Conservation (phyloP, 2,888 invertebrate genomes). For the Himalopsyche kuldschensis region DNA sequence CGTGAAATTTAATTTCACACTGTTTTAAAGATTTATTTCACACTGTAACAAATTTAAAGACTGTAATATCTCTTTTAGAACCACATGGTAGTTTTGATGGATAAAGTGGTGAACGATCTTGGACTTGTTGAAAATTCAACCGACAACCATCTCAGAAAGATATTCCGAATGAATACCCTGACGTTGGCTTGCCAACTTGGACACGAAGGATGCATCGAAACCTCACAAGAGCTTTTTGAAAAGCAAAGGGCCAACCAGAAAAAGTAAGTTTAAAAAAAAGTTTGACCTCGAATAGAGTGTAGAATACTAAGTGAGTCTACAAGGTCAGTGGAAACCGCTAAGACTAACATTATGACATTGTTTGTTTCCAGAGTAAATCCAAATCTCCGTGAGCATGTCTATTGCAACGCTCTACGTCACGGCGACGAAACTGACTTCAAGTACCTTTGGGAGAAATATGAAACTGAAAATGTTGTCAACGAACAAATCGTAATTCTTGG, state of each 20-base stretch:
- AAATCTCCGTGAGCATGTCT: conserved; percentile 69
- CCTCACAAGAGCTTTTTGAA: conserved; percentile 50
- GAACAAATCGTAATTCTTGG: conserved; percentile 69
- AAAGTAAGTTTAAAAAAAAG: background rate
- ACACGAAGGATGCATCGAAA: conserved; percentile 59
- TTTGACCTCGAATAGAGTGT: too few species aligned
- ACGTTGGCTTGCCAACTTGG: conserved; percentile 68
- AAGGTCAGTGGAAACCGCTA: too few species aligned
- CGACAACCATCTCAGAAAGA: conserved; percentile 60
- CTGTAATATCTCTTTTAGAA: background rate
- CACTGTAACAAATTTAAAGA: background rate
- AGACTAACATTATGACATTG: too few species aligned
- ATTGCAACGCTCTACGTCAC: conserved; percentile 72
- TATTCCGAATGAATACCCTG: conserved; percentile 62
- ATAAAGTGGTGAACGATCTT: conserved; percentile 53
- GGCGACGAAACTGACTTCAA: conserved; percentile 67
- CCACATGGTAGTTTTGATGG: conserved; percentile 46
- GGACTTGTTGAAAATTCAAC: conserved; percentile 53
- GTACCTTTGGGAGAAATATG: conserved; percentile 65
- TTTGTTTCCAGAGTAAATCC: conserved; percentile 13
- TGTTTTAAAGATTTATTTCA: too few species aligned
- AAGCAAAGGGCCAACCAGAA: background rate
- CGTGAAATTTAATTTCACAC: too few species aligned
- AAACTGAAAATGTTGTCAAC: conserved; percentile 62
- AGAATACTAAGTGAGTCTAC: too few species aligned